Base-by-base conservation (phyloP, 2,888 invertebrate species). In the Chrysina gloriosa region DNA sequence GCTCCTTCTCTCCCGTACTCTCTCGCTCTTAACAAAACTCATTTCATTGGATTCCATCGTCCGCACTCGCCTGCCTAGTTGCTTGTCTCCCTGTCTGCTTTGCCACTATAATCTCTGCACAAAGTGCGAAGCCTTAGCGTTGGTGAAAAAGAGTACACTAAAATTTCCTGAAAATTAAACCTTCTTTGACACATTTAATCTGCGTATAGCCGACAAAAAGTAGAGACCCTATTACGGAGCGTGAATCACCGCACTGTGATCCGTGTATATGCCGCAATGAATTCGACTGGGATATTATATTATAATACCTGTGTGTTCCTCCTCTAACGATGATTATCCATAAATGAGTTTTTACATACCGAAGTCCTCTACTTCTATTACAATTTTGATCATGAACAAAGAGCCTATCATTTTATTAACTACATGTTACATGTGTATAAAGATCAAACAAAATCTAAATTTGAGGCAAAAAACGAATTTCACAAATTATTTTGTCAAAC, bases 111-210 rank as follows among this genome's bases (percentile, higher is more conserved):
- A 80, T 79, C 58, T 34, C 78, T 77, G 70, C 73, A 72, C 68
- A 74, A 78, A 77, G 78, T 78, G 77, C 73, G 81, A 81, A 81
- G 77, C 81, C 81, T 78, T 76, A 78, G 14, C 42, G 27, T 25
- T 23, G 23, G 31, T n/a, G 23, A 56, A 56, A 56, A 56, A 39
- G 56, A 42, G 81, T 81, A 77, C 81, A 79, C 81, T 82, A 82
- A 82, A 82, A 82, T 82, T 82, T 82, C 81, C 81, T 82, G 81
- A 78, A 83, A 82, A 83, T 82, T 83, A 82, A 82, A 82, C 82
- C 81, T 79, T 80, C 82, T 83, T 82, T 82, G 81, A 80, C 81
- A 81, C 80, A 79, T 81, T 80, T 81, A 82, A 81, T 82, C 81
- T 80, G 77, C 73, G 58, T 61, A 61, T 42, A 61, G 58, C 58